phyloP scores from a whole-genome alignment of 2,113 vertebrate species.

The Mesembrinibis cayennensis region DNA sequence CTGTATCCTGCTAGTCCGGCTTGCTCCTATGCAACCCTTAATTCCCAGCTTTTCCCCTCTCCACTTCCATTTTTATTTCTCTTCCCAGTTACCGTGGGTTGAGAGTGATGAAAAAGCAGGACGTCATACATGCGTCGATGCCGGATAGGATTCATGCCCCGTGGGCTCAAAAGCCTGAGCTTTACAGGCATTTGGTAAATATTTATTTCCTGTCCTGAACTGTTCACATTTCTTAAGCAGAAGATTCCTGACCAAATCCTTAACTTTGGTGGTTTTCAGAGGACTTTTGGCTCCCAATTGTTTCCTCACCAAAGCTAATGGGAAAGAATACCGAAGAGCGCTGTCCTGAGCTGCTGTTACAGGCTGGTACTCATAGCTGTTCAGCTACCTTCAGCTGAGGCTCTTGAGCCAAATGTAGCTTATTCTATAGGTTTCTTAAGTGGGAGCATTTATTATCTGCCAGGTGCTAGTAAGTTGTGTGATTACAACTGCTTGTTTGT shows the following conservation, averaged over 20 bases:
- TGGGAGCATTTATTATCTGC: slow-evolving; percentile 14
- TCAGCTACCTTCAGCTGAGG: background rate
- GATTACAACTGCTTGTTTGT: slow-evolving; percentile 33
- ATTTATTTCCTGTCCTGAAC: background rate
- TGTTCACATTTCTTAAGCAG: background rate
- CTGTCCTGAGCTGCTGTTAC: background rate
- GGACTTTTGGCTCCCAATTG: background rate
- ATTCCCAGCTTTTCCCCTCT: background rate
- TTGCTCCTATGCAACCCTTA: background rate
- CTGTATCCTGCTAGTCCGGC: background rate
- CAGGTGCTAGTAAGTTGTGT: slow-evolving; percentile 12
- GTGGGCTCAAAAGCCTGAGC: background rate
- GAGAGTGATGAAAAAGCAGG: background rate
- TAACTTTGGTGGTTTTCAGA: background rate
- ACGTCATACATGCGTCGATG: rapidly evolving
- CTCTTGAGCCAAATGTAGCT: background rate
- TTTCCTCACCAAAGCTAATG: background rate
- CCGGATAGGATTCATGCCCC: background rate
- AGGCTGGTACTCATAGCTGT: background rate
- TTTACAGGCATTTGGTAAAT: background rate
- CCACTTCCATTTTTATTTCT: background rate
- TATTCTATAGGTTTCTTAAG: background rate
- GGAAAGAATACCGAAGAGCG: background rate
- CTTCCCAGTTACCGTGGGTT: background rate
- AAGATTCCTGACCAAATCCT: background rate